These are phyloP conservation scores for Sclerodermus sp. DNA, from an alignment of 2,888 invertebrate genomes.

Conservation along the genomic window DNA sequence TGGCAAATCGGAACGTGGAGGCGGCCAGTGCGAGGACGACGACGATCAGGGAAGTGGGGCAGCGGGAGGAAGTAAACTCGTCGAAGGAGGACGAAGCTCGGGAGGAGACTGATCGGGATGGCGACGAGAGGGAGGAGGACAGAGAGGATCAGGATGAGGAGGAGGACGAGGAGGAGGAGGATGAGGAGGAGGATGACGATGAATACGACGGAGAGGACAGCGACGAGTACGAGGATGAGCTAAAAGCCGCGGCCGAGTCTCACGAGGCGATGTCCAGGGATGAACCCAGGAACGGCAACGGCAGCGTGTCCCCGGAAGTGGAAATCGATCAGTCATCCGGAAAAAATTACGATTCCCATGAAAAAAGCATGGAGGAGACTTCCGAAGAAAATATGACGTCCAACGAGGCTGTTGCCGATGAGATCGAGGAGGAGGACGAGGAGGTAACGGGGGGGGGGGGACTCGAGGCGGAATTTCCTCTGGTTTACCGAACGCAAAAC, in stretches of 20 bases:
- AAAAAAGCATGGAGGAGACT: conserved; percentile 31
- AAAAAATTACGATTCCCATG: conserved; percentile 37
- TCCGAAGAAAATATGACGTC: conserved; percentile 41
- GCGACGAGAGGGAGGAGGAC: conserved; percentile 11
- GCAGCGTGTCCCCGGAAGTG: neutral
- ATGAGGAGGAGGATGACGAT: conserved; percentile 17
- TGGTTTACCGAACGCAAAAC: too few species aligned
- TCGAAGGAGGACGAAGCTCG: conserved; percentile 6
- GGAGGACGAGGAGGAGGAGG: conserved; percentile 11
- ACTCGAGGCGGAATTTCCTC: too few species aligned
- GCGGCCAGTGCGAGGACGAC: neutral
- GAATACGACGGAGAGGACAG: conserved; percentile 25
- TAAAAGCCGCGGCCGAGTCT: conserved; percentile 39
- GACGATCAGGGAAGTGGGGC: conserved; percentile 11
- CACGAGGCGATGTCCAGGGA: conserved; percentile 45
- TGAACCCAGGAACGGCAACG: conserved; percentile 31
- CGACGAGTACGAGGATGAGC: conserved; percentile 43
- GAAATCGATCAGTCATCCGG: neutral
- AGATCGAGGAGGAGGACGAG: conserved; percentile 28
- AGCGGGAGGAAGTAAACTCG: conserved; percentile 5
- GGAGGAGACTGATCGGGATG: conserved; percentile 9
- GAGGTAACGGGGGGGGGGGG: too few species aligned
- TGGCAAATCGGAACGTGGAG: too few species aligned
- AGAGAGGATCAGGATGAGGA: conserved; percentile 14
- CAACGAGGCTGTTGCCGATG: conserved; percentile 37